These are phyloP conservation scores for Sinocyclocheilus rhinocerous DNA, from an alignment of 2,113 vertebrate genomes.

Conservation along the genomic window DNA sequence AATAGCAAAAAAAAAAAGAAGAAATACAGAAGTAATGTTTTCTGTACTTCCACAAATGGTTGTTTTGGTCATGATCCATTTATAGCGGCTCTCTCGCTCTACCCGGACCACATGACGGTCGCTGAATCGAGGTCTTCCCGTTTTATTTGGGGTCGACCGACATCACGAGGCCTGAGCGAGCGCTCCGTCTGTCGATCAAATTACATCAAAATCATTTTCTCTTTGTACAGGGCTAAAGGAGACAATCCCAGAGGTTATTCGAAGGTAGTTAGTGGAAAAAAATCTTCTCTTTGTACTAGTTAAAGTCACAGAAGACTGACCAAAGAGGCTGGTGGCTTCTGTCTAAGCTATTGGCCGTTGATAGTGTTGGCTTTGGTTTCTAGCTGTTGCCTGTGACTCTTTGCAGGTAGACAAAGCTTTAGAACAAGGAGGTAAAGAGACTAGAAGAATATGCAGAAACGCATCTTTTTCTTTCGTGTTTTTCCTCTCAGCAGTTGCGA, in stretches of 20 bases:
- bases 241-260: conserved; percentile 99
- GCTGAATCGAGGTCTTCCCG: background rate
- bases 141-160: background rate
- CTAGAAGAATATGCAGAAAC: conserved; percentile 95
- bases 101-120: conserved; percentile 58
- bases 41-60: conserved; percentile 91
- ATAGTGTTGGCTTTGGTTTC: conserved; percentile 99
- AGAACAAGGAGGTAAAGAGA: conserved; percentile 97
- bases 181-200: conserved; percentile 84
- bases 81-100: conserved; percentile 89
- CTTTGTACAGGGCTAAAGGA: conserved; percentile 95
- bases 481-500: conserved; percentile 67
- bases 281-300: conserved; percentile 97
- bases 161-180: conserved; percentile 76
- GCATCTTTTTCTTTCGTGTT: conserved; percentile 84
- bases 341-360: conserved; percentile 99
- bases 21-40: conserved; percentile 66
- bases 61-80: conserved; percentile 97
- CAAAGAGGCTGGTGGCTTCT: conserved; percentile 94
- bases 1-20: conserved; percentile 74
- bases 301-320: conserved; percentile 98
- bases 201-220: conserved; percentile 82
- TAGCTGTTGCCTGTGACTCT: conserved; percentile 99
- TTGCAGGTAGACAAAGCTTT: conserved; percentile 99
- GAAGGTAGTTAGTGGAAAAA: conserved; percentile 95